Percentiles rank a stretch among this genome's conserved stretches.
These are phyloP conservation scores for Porites lobata DNA, from an alignment of 92 coral and sea anemone species.

Conservation along the genomic window DNA sequence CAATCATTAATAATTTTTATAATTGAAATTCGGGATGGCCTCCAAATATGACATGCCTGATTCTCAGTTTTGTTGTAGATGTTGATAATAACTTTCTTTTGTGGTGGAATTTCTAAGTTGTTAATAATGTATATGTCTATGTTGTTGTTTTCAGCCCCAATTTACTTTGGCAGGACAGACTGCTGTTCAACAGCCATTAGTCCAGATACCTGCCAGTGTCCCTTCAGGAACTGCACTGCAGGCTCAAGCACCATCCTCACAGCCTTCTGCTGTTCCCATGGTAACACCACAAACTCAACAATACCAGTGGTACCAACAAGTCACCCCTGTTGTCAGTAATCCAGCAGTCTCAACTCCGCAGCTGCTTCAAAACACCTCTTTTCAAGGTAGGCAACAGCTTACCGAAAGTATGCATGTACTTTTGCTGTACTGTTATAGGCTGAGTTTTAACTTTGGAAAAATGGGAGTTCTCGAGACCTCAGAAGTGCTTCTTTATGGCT, in stretches of 20 bases:
- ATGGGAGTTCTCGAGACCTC: too few relatives aligned
- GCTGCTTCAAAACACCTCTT: conserved; percentile 15
- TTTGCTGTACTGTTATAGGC: neutral
- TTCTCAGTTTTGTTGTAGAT: too few relatives aligned
- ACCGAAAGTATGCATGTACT: too few relatives aligned
- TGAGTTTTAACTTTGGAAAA: neutral
- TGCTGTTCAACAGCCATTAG: neutral
- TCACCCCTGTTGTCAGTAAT: conserved; percentile 15
- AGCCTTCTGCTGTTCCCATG: conserved; percentile 32
- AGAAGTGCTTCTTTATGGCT: too few relatives aligned
- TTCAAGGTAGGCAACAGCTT: conserved; percentile 13
- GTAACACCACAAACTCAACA: conserved; percentile 24
- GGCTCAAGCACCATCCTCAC: conserved; percentile 26
- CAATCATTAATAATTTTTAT: too few relatives aligned
- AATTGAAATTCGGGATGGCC: too few relatives aligned
- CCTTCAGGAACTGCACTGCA: conserved; percentile 10
- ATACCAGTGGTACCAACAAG: conserved; percentile 46
- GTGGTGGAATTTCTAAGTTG: too few relatives aligned
- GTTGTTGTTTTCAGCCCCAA: conserved; percentile 19
- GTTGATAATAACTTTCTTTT: too few relatives aligned
- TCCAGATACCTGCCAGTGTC: conserved; percentile 28
- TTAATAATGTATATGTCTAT: neutral
- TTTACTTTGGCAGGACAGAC: conserved; percentile 4
- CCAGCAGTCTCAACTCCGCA: conserved; percentile 21
- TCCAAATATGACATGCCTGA: too few relatives aligned